These are phyloP conservation scores for Nebria brevicollis DNA, from an alignment of 2,888 invertebrate species.

Conservation along the genomic window DNA sequence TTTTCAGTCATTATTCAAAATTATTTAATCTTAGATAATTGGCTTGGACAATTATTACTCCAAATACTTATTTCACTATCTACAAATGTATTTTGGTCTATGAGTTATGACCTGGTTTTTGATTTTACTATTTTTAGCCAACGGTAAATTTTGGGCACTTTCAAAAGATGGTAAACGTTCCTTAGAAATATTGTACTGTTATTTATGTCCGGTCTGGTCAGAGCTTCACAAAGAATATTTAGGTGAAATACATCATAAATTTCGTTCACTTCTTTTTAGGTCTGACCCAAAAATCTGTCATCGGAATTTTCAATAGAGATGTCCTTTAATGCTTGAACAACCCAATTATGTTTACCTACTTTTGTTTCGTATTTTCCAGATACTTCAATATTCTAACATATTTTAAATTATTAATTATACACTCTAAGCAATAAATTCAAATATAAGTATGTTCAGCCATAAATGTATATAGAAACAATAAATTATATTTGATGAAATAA, in stretches of 20 bases:
- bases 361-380: no score
- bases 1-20: slow-evolving; percentile 16
- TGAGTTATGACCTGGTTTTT: neutral
- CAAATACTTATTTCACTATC: neutral
- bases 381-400: no score
- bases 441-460: no score
- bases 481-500: neutral
- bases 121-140: neutral
- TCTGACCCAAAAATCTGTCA: slow-evolving; percentile 34
- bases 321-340: slow-evolving; percentile 34
- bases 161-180: neutral
- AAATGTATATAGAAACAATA: neutral
- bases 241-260: slow-evolving; percentile 39
- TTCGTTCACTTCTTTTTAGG: slow-evolving; percentile 30
- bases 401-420: no score
- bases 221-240: slow-evolving; percentile 39
- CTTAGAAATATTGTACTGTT: slow-evolving; percentile 33
- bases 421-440: no score
- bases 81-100: neutral
- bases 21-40: slow-evolving; percentile 12
- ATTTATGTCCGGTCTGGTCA: slow-evolving; percentile 23
- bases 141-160: neutral
- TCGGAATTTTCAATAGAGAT: slow-evolving; percentile 1
- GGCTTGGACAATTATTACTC: neutral
- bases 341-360: slow-evolving; percentile 35